Base-by-base conservation (phyloP, 2,113 vertebrate species). In the Siniperca chuatsi region DNA sequence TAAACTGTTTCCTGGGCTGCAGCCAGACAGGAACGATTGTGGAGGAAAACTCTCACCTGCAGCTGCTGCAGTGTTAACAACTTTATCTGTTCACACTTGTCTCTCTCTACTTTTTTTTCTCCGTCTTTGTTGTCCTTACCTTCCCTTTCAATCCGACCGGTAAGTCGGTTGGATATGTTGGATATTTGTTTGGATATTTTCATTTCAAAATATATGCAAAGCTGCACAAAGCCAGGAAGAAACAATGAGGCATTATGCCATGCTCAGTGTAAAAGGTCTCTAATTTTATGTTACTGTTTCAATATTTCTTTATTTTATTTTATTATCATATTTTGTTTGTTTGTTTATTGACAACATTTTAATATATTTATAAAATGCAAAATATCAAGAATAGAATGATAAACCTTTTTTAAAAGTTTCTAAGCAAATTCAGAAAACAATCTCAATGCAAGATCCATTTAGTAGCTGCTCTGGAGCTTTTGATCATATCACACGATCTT, bases 11-110 rank as follows among this genome's bases (percentile, higher is more conserved):
- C 44, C 46, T 71, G 58, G 37, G 60, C 40, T 66, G 75, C 46
- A 78, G 75, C 74, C 81, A 55, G 57, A 77, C 73, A 15, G 37
- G 23, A 18, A 25, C 13, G 12, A 18, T 2, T 60, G 50, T 52
- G 21, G 29, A 61, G 57, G 57, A 11, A 52, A 58, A 68, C 44
- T 60, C 23, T 82, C 71, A 67, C 62, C 68, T 58, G 68, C 67
- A 42, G 68, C 57, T 25, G 46, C 40, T 70, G 50, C 67, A 71
- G 66, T 16, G 83, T 81, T 77, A 72, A 85, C 72, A 72, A 8
- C 72, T 60, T 81, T 76, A 81, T 81, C 83, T 81, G 42, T 77
- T 72, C 78, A 76, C 78, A 71, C 65, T 60, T 13, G 16, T 48
- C 73, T 54, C 33, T 65, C 29, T 65, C 23, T 40, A 4, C 35